These are phyloP conservation scores for Coregonus sp. DNA, from an alignment of 2,797 vertebrate species.

Conservation along the genomic window DNA sequence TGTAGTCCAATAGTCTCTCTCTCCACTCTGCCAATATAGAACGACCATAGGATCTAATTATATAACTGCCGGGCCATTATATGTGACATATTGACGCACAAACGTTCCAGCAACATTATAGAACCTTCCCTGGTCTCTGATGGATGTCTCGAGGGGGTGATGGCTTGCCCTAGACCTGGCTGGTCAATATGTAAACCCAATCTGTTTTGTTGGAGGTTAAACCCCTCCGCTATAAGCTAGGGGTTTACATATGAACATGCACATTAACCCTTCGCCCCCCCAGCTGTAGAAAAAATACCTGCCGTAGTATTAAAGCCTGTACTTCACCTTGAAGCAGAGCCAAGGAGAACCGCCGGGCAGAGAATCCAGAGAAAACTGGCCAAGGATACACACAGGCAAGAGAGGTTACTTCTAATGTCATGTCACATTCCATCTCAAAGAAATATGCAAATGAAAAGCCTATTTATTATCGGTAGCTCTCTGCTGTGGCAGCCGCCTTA, in stretches of 20 bases:
- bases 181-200: neutral
- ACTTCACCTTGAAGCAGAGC: conserved; percentile 1
- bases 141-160: neutral
- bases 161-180: neutral
- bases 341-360: neutral
- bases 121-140: neutral
- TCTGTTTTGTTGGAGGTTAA: neutral
- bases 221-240: neutral
- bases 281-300: neutral
- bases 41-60: no score
- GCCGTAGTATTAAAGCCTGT: neutral
- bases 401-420: neutral
- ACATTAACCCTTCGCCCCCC: conserved; percentile 1
- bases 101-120: neutral
- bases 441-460: neutral
- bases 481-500: neutral
- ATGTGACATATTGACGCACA: neutral
- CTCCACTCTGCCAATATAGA: no score
- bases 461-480: neutral
- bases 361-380: neutral
- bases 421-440: neutral
- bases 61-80: neutral
- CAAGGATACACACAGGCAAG: neutral
- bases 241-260: neutral
- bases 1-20: no score